Evolutionary conservation across 2,888 invertebrate genomes (phyloP), one percentile per base, ranked within the genome.

Genomic region (Coleophora deauratella): DNA sequence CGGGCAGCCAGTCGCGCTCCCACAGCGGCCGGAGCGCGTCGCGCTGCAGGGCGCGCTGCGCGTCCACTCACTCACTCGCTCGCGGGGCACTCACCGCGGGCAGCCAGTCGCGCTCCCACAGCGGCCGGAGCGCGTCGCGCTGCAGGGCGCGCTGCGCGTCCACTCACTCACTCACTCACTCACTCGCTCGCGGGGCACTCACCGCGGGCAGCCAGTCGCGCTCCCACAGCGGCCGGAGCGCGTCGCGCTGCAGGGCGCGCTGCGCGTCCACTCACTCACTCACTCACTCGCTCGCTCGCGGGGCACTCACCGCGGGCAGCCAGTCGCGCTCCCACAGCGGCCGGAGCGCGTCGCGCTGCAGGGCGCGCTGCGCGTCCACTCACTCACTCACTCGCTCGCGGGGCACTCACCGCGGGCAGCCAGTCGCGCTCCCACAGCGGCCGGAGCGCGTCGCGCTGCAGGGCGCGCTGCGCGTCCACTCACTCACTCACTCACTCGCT

Each of bases 311-410:
- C 50, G 87, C 75, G 27, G 91, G 86, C 46, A 93, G 75, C 96
- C 95, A 96, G 44, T 95, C 94, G 69, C 93, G 94, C 46, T 98
- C 98, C 94, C 96, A 97, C 34, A 98, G 88, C 44, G 90, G 87
- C 46, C 92, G 90, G 41, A 96, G 88, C 41, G 90, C 87, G 49
- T 98, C 97, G 59, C 93, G 91, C 72, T 95, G 94, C 86, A 98
- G 90, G 36, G 92, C 86, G 64, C 96, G 95, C 69, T 93, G 77
- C 27, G 96, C 93, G 66, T 99, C 98, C 10, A 93, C 90, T 80
- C 97, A 99, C 60, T n/a, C n/a, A n/a, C n/a, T n/a, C 97, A 88
- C 72, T 99, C 99, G n/a, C 63, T 97, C 97, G 62, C 93, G 93
- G 70, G 97, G 97, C 45, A 94, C 90, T 52, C 96, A 94, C 55